Evolutionary conservation across 2,113 vertebrate species (phyloP).

Genomic region (Onychostoma macrolepis): DNA sequence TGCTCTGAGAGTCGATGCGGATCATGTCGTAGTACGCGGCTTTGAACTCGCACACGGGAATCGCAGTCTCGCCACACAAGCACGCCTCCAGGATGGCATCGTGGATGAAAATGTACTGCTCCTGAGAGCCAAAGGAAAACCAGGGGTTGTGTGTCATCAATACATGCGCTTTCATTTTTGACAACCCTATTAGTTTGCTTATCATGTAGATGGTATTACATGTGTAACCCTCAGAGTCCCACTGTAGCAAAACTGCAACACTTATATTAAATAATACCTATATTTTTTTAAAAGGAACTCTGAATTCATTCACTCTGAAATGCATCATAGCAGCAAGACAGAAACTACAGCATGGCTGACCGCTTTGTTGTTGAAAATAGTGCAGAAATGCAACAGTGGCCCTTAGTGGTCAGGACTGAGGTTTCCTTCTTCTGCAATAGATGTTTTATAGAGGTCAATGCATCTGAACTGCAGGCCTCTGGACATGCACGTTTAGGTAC

Average conservation of each 20-base stretch:
- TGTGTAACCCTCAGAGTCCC: background rate
- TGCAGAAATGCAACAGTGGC: constrained; percentile 3
- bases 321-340: background rate
- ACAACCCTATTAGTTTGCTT: background rate
- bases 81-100: constrained; percentile 98
- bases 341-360: background rate
- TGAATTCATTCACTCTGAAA: background rate
- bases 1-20: constrained; percentile 98
- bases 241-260: background rate
- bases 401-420: background rate
- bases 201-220: background rate
- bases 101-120: constrained; percentile 99
- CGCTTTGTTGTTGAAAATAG: background rate
- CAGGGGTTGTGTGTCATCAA: background rate
- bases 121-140: constrained; percentile 73
- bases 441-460: background rate
- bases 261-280: background rate
- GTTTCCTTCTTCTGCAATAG: background rate
- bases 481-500: background rate
- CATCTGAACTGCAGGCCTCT: background rate
- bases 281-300: background rate
- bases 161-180: background rate
- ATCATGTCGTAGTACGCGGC: constrained; percentile 99
- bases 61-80: constrained; percentile 97
- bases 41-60: constrained; percentile 97